Evolutionary conservation across 2,113 vertebrate species (phyloP), one percentile per base, ranked within the genome.

Genomic region (Pedetes capensis): DNA sequence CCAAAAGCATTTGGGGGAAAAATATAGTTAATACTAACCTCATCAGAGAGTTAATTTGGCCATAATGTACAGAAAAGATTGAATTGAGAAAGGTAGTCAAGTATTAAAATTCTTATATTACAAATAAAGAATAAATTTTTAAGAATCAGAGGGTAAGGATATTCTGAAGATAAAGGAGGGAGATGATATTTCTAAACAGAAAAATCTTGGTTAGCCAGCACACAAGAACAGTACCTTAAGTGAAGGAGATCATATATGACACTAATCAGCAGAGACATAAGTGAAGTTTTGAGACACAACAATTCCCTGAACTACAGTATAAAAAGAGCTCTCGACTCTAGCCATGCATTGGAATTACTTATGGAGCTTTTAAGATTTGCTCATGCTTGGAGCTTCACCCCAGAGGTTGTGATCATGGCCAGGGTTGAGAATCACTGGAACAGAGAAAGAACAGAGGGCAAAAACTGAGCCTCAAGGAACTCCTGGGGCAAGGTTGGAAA

Each of bases 401-500:
- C 59, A 51, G 81, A 86, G 90, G 92, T 47, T 85, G 88, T 97
- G 95, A 95, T 95, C 78, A 85, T 13, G 81, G 66, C 25, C 74
- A 81, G 72, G 57, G 68, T 22, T 88, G 83, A 94, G 88, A 91
- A 78, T 95, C 71, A 59, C 66, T 27, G 14, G 80, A 85, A 63
- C 87, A 95, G 81, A 89, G 75, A 87, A 92, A 84, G 57, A 96
- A 95, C 68, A 79, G 84, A 95, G 88, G 76, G 68, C 74, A 90
- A 72, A 95, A 80, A 59, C 23, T 61, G 78, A 96, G 87, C 94
- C 81, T 64, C 49, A 8, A 88, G 90, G 72, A 96, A 92, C 76
- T 93, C 95, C 66, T 72, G 64, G 76, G 81, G 94, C 90, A 96
- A 95, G 85, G 72, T 23, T 18, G n/a, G 94, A 81, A 93, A 95